phyloP scores from a whole-genome alignment of 53 echinoderm and acorn worm species.

The Hippasteria phrygiana region DNA sequence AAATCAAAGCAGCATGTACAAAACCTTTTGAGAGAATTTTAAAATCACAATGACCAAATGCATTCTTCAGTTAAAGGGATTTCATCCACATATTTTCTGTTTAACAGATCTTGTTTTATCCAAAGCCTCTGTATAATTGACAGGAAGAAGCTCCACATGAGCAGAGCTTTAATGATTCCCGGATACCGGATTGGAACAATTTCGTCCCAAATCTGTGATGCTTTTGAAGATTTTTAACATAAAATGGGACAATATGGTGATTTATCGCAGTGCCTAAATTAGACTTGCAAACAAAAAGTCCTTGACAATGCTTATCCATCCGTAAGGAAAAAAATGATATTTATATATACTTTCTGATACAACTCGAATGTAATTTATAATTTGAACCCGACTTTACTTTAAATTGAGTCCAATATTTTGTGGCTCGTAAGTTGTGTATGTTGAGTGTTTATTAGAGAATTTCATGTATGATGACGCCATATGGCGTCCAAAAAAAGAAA shows the following conservation, averaged over 20 bases:
- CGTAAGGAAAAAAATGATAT: background rate
- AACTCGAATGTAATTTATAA: conserved; percentile 56
- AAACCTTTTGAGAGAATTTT: too few relatives aligned
- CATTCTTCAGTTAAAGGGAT: too few relatives aligned
- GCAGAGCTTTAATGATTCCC: too few relatives aligned
- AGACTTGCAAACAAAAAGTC: background rate
- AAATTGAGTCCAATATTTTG: background rate
- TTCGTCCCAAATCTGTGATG: background rate
- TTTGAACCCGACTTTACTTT: background rate
- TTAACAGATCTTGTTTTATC: too few relatives aligned
- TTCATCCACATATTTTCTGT: too few relatives aligned
- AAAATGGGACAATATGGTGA: background rate
- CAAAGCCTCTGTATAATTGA: background rate
- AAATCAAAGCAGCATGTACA: too few relatives aligned
- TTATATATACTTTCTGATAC: conserved; percentile 57
- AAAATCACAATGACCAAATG: too few relatives aligned
- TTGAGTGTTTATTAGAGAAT: background rate
- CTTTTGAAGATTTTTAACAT: background rate
- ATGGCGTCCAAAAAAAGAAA: too few relatives aligned
- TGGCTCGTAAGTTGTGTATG: background rate
- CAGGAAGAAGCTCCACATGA: background rate
- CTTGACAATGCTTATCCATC: background rate
- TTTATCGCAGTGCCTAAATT: conserved; percentile 35
- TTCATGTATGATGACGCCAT: background rate
- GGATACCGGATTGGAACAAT: too few relatives aligned